Base-by-base conservation (phyloP, 2,888 invertebrate species). In the Lottia gigantea region DNA sequence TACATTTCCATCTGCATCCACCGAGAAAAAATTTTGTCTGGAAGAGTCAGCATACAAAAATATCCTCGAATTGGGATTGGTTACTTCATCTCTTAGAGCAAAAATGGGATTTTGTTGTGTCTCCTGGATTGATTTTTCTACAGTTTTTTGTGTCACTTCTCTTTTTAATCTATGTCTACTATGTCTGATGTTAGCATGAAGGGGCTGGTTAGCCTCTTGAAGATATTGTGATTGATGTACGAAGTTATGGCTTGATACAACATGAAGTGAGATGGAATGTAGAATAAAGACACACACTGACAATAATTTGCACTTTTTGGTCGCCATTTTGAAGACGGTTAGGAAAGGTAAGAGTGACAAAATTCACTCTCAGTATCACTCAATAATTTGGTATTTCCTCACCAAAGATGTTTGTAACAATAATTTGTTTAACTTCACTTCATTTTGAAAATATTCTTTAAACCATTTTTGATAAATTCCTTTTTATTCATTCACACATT, bases 1-100 rank as follows among this genome's bases (percentile, higher is more conserved):
- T n/a, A 82, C 77, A 70, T 78, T 77, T 45, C 82, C 82, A 62
- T 71, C 71, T 0, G 66, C 68, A 72, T 80, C 79, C 12, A 72
- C 67, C 4, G 26, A 62, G 25, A 72, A 55, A 14, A 72, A 19
- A 67, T 72, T 46, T 16, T 19, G 8, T 15, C 61, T 66, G n/a
- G 55, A 62, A 14, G 69, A 69, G 6, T 26, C 46, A n/a, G 49
- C 55, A 25, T 64, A 40, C 7, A n/a, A 23, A 46, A 71, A 71
- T 26, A 63, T 71, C 25, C 71, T 31, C 12, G 15, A 45, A 14
- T 11, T 15, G n/a, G 67, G 63, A 31, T 71, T 61, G n/a, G 61
- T 25, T 7, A 66, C 26, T n/a, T 61, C 61, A 3, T 63, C 8
- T 11, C 62, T 45, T 15, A 55, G 62, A 1, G 65, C 47, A 31